Evolutionary conservation across 2,113 vertebrate genomes (phyloP).

Genomic region (Nymphicus hollandicus): DNA sequence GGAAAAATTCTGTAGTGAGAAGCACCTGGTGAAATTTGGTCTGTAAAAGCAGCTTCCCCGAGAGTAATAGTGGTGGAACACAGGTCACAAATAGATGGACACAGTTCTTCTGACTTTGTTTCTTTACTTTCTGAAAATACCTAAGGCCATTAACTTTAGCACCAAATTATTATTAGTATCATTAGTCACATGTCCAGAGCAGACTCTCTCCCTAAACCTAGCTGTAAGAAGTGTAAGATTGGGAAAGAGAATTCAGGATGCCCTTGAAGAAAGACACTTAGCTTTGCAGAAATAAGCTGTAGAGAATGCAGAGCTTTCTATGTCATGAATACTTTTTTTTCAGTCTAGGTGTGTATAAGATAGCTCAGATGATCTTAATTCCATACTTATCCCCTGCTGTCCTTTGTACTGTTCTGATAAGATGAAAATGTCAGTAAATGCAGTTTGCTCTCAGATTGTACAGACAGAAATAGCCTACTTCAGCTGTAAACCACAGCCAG

Average conservation of each 20-base stretch:
- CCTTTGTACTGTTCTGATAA: neutral
- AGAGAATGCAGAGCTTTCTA: neutral
- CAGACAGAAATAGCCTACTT: neutral
- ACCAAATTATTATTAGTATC: neutral
- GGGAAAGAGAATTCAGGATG: neutral
- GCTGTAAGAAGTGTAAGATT: neutral
- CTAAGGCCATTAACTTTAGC: neutral
- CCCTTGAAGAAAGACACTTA: neutral
- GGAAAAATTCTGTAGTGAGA: neutral
- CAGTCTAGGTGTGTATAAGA: neutral
- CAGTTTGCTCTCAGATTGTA: neutral
- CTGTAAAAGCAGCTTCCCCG: neutral
- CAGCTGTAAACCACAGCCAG: neutral
- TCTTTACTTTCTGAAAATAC: neutral
- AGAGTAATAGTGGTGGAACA: neutral
- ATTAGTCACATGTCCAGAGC: neutral
- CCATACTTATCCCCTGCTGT: neutral
- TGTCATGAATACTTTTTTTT: neutral
- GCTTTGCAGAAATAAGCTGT: neutral
- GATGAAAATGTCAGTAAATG: neutral
- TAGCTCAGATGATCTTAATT: neutral
- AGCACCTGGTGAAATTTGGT: accelerated
- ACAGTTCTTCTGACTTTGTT: neutral
- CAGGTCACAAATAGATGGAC: neutral
- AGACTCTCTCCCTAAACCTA: neutral